Evolutionary conservation across 2,797 vertebrate genomes (phyloP), one percentile per base, ranked within the genome.

Genomic region (Poeciliopsis paucimaculata): DNA sequence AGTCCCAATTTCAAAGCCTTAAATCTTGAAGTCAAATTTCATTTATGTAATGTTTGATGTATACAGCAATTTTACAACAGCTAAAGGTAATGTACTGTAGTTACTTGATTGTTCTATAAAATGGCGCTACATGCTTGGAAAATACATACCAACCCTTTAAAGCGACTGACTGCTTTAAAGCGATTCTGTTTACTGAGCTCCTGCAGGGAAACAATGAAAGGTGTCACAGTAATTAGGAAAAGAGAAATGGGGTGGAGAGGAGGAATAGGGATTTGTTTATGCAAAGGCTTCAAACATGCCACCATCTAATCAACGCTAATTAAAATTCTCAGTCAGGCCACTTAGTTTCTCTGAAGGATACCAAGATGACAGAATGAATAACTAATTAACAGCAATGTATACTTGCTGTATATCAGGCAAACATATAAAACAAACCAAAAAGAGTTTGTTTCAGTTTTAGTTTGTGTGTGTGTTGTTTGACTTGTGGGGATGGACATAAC

Each of bases 271-370:
- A 55, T 16, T 9, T 34, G 43, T 60, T 72, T 15, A 39, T n/a
- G 55, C 18, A 28, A n/a, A 62, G 26, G 1, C 3, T 1, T 39
- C 34, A 62, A 66, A 39, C 62, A 26, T 75, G 18, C 11, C 34
- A 47, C 6, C 28, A 64, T 73, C 60, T 66, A 49, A 79, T 79
- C 49, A 79, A 34, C 5, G 12, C 43, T 70, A 16, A 82, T 72
- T 68, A 3, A 28, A 60, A 83, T 51, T 72, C 20, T 2, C 36
- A 7, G 0, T 34, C 28, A 34, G 66, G 20, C 28, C 1, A 0
- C 57, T 70, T 2, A 2, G n/a, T 45, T 23, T n/a, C 43, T 55
- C n/a, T 81, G 41, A 70, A 77, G 49, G 55, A 46, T 57, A 43
- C 57, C 39, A 77, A 5, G 23, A 78, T 3, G 53, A n/a, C 41